These are phyloP conservation scores for Lepidocyrtoides sp. DNA, from an alignment of 2,888 invertebrate species.

Conservation along the genomic window DNA sequence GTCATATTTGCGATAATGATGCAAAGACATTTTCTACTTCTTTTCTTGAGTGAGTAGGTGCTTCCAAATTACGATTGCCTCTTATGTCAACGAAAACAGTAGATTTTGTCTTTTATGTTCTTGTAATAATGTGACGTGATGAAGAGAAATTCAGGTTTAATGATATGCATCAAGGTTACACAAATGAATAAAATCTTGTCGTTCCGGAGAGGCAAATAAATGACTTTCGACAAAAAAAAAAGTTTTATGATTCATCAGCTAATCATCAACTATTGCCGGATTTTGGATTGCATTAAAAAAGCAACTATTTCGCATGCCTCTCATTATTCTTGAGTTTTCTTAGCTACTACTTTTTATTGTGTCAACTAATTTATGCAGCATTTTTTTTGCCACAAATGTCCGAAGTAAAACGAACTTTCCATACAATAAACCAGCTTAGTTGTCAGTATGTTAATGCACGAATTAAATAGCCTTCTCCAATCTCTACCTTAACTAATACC, in stretches of 20 bases:
- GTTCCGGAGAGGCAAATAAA: neutral
- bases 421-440: no score
- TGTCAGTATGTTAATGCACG: no score
- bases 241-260: neutral
- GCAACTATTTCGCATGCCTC: no score
- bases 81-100: neutral
- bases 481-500: no score
- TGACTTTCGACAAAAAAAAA: neutral
- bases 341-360: no score
- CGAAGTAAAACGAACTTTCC: no score
- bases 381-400: no score
- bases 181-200: neutral
- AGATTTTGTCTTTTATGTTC: neutral
- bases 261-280: neutral
- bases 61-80: neutral
- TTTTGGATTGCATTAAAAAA: neutral
- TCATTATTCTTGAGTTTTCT: no score
- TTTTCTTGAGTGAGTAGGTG: neutral
- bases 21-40: neutral
- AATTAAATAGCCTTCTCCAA: no score
- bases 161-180: conserved; percentile 46
- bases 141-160: conserved; percentile 27
- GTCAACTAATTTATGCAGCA: no score
- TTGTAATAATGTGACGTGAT: conserved; percentile 2
- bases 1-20: neutral